phyloP scores from a whole-genome alignment of 2,888 invertebrate species.

The Tiliacea aurago region DNA sequence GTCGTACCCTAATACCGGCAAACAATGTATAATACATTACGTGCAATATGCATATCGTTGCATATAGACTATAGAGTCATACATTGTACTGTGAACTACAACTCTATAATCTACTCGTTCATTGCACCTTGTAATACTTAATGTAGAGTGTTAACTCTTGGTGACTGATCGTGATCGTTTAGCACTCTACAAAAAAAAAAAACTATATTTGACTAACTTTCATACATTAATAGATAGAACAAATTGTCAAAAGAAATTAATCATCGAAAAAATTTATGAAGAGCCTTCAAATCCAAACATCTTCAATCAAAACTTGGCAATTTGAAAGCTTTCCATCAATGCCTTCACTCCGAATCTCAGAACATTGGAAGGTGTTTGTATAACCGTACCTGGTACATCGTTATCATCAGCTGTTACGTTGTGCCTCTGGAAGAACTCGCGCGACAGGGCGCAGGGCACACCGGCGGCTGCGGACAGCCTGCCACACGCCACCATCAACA shows the following conservation, averaged over 20 bases:
- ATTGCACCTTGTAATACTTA: constrained; percentile 29
- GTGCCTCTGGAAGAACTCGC: constrained; percentile 85
- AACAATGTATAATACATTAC: constrained; percentile 34
- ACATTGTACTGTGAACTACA: constrained; percentile 19
- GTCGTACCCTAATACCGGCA: constrained; percentile 20
- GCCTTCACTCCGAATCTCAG: constrained; percentile 19
- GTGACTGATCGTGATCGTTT: background rate
- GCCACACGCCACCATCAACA: constrained; percentile 78
- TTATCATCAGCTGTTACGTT: constrained; percentile 88
- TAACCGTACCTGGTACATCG: constrained; percentile 85
- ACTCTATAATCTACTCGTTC: constrained; percentile 22
- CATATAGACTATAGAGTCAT: constrained; percentile 7
- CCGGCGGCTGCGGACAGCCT: constrained; percentile 76
- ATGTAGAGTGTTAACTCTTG: constrained; percentile 4
- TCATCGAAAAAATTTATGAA: background rate
- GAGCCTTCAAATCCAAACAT: constrained; percentile 14
- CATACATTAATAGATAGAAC: background rate
- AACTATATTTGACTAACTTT: background rate
- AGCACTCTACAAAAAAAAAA: background rate
- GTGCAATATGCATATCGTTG: constrained; percentile 31
- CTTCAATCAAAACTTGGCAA: constrained; percentile 41
- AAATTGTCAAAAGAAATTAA: background rate
- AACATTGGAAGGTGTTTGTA: constrained; percentile 70
- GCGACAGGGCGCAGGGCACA: constrained; percentile 79
- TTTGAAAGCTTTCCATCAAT: constrained; percentile 55